Evolutionary conservation across 30 jellyfish, hydroid and myxozoan genomes (phyloP).

Genomic region (Phacellophora camtschatica): DNA sequence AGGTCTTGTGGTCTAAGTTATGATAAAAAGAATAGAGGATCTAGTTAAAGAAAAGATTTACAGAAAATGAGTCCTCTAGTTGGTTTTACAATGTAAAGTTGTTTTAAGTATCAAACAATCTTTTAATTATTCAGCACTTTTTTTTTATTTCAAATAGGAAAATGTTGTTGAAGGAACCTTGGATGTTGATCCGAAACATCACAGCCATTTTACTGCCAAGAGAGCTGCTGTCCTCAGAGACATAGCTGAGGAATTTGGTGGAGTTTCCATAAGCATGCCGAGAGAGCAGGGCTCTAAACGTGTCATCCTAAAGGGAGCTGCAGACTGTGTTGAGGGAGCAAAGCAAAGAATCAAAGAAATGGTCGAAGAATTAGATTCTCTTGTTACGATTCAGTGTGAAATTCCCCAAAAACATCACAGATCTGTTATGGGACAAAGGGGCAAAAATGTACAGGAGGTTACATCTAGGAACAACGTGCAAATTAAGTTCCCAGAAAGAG

Average conservation of each 20-base stretch:
- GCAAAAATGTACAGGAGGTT: constrained; percentile 84
- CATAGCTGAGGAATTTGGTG: constrained; percentile 89
- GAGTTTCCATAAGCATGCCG: constrained; percentile 91
- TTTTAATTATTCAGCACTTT: too few relatives aligned
- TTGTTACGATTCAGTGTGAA: constrained; percentile 81
- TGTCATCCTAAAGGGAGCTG: constrained; percentile 92
- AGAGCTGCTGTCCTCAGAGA: constrained; percentile 87
- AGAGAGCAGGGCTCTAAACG: constrained; percentile 61
- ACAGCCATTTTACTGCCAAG: constrained; percentile 77
- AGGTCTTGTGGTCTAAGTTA: too few relatives aligned
- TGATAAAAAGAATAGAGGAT: too few relatives aligned
- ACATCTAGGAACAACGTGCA: constrained; percentile 75
- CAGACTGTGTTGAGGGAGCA: constrained; percentile 98
- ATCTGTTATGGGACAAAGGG: constrained; percentile 76
- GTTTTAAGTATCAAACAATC: too few relatives aligned
- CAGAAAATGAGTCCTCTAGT: too few relatives aligned
- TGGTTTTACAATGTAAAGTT: too few relatives aligned
- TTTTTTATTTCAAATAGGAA: constrained; percentile 65
- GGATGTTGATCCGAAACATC: constrained; percentile 81
- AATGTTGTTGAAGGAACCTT: constrained; percentile 82
- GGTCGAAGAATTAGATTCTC: constrained; percentile 70
- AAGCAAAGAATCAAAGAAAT: constrained; percentile 70
- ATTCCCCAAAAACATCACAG: constrained; percentile 91
- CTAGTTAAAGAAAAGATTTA: too few relatives aligned
- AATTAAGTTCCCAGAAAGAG: constrained; percentile 89